phyloP scores from a whole-genome alignment of 2,797 vertebrate genomes.

The Sebastes elongatus region DNA sequence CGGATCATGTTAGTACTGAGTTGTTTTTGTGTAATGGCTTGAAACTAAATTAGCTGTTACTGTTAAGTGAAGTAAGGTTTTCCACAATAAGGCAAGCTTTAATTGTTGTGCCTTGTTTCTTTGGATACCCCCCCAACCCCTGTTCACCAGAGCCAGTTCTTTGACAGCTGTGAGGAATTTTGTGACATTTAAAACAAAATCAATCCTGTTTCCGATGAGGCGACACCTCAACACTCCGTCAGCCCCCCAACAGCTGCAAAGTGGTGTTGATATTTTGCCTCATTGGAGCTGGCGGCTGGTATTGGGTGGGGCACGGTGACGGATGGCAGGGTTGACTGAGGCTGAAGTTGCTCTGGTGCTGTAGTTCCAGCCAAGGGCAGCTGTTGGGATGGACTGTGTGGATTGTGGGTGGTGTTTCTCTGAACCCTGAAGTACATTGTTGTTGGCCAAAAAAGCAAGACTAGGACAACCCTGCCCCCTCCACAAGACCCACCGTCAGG shows the following conservation, averaged over 20 bases:
- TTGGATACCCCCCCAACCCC: neutral
- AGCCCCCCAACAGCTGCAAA: slow-evolving; percentile 55
- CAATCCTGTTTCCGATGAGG: slow-evolving; percentile 22
- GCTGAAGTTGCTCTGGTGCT: slow-evolving; percentile 1
- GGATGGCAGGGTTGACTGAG: slow-evolving; percentile 19
- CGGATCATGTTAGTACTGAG: neutral
- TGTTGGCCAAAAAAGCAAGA: slow-evolving; percentile 37
- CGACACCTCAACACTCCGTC: neutral
- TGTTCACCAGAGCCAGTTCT: neutral
- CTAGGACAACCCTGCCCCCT: neutral
- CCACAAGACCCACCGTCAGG: neutral
- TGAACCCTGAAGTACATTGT: slow-evolving; percentile 20
- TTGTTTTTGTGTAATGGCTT: neutral
- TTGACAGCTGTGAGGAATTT: slow-evolving; percentile 28
- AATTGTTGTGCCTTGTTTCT: slow-evolving; percentile 1
- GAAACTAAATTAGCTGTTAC: neutral
- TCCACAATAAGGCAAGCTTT: neutral
- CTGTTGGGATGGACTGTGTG: slow-evolving; percentile 29
- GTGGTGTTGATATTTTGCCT: slow-evolving; percentile 28
- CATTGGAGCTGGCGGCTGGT: slow-evolving; percentile 10
- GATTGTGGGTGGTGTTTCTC: slow-evolving; percentile 14
- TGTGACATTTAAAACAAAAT: slow-evolving; percentile 34
- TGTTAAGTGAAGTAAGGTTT: slow-evolving; percentile 5
- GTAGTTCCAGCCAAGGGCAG: slow-evolving; percentile 35
- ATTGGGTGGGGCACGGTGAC: slow-evolving; percentile 40